Conservation (phyloP, 53 echinoderm and acorn worm species). For the Actinopyga echinites region DNA sequence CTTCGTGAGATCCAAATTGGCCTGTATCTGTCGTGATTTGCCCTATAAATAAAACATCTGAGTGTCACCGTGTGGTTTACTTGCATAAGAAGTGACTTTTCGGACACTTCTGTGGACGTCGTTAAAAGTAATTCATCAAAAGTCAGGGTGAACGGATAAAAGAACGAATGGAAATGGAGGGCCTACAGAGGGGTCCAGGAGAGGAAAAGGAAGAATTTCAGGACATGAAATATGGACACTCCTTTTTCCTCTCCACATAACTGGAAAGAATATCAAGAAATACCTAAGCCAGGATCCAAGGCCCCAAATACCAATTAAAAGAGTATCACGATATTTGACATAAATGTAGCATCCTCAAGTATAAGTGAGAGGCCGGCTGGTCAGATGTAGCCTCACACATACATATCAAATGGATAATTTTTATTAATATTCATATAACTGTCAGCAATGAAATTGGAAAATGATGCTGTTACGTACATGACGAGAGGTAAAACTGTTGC, state of each 20-base stretch:
- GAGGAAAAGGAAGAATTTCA: too few species aligned
- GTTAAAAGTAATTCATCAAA: conserved; percentile 33
- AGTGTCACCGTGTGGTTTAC: conserved; percentile 20
- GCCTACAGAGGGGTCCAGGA: conserved; percentile 6
- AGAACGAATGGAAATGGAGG: conserved; percentile 31
- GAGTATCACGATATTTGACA: conserved; percentile 42
- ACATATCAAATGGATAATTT: conserved; percentile 32
- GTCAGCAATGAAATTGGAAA: conserved; percentile 27
- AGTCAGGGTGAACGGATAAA: conserved; percentile 24
- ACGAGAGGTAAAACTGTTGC: conserved; percentile 10
- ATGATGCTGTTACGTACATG: not conserved
- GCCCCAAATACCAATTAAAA: conserved; percentile 49
- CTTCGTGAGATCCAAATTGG: conserved; percentile 40
- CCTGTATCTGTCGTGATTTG: conserved; percentile 43
- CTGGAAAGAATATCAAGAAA: not conserved
- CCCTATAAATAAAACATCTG: conserved; percentile 40
- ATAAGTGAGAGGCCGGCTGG: conserved; percentile 26
- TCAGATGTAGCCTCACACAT: not conserved
- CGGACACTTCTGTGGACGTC: conserved; percentile 38
- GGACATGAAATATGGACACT: conserved; percentile 21
- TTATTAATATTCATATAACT: conserved; percentile 41
- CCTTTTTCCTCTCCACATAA: conserved; percentile 1
- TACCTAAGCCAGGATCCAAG: not conserved
- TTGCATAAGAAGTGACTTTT: conserved; percentile 32
- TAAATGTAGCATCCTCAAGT: conserved; percentile 35